These are phyloP conservation scores for Megalopta genalis DNA, from an alignment of 1,140 invertebrate species.

Conservation along the genomic window DNA sequence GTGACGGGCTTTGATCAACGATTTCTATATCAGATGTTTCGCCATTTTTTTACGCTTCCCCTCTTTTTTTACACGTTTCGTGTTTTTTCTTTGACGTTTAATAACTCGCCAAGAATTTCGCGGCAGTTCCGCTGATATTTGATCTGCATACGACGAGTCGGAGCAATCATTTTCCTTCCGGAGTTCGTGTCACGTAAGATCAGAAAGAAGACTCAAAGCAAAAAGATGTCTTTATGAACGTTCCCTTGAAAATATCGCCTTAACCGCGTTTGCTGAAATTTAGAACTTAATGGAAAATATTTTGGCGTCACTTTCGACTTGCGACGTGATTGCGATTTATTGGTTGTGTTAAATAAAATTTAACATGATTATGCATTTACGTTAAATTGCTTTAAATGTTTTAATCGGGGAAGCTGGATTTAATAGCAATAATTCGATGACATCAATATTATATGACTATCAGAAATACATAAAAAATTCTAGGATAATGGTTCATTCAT, in stretches of 20 bases:
- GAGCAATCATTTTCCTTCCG: neutral
- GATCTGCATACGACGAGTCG: neutral
- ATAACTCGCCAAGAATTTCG: neutral
- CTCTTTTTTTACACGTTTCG: neutral
- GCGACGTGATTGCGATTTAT: too few relatives aligned
- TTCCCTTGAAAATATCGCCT: neutral
- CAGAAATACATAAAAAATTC: too few relatives aligned
- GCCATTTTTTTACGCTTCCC: neutral
- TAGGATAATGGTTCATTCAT: too few relatives aligned
- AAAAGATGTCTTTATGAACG: neutral
- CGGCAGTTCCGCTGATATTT: neutral
- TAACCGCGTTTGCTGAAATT: too few relatives aligned
- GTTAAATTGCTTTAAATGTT: too few relatives aligned
- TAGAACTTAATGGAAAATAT: too few relatives aligned
- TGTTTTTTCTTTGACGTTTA: neutral
- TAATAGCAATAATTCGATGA: too few relatives aligned
- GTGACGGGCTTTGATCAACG: slow-evolving; percentile 15
- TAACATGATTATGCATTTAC: too few relatives aligned
- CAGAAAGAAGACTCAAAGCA: neutral
- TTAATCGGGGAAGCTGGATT: too few relatives aligned
- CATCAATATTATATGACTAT: too few relatives aligned
- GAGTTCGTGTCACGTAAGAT: neutral
- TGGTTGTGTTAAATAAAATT: too few relatives aligned
- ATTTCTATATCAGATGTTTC: slow-evolving; percentile 8
- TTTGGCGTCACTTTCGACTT: too few relatives aligned